Evolutionary conservation across 2,888 invertebrate species (phyloP).

Genomic region (Zygogramma bicolorata): DNA sequence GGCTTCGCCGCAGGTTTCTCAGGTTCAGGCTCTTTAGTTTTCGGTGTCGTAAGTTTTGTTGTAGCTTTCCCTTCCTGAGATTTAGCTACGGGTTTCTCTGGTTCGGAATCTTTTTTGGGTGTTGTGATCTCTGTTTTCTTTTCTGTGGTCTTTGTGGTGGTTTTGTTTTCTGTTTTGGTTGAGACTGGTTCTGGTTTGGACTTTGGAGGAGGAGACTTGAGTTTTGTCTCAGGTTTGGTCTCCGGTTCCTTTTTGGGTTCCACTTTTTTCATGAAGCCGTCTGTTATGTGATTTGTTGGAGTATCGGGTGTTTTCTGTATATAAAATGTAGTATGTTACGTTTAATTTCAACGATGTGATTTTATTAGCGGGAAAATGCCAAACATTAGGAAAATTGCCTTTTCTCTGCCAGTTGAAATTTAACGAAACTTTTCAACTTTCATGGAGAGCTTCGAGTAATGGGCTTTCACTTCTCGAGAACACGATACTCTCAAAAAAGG

Average conservation of each 20-base stretch:
- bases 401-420: too few species aligned
- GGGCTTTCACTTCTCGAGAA: too few species aligned
- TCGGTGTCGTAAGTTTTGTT: conserved; percentile 31
- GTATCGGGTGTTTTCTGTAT: conserved; percentile 58
- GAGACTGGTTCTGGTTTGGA: conserved; percentile 43
- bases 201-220: conserved; percentile 45
- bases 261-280: conserved; percentile 64
- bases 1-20: conserved; percentile 28
- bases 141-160: conserved; percentile 40
- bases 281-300: conserved; percentile 65
- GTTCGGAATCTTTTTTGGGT: conserved; percentile 42
- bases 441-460: too few species aligned
- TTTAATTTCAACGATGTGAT: not conserved
- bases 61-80: conserved; percentile 12
- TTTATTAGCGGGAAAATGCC: too few species aligned
- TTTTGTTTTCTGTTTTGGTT: conserved; percentile 47
- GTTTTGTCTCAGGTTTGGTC: conserved; percentile 47
- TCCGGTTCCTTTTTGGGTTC: conserved; percentile 57
- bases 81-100: conserved; percentile 23
- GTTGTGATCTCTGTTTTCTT: conserved; percentile 40
- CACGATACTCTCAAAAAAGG: too few species aligned
- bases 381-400: too few species aligned
- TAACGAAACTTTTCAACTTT: too few species aligned
- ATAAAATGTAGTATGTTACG: conserved; percentile 18
- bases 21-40: conserved; percentile 46